Evolutionary conservation across 2,113 vertebrate species (phyloP).

Genomic region (Muntiacus reevesi): DNA sequence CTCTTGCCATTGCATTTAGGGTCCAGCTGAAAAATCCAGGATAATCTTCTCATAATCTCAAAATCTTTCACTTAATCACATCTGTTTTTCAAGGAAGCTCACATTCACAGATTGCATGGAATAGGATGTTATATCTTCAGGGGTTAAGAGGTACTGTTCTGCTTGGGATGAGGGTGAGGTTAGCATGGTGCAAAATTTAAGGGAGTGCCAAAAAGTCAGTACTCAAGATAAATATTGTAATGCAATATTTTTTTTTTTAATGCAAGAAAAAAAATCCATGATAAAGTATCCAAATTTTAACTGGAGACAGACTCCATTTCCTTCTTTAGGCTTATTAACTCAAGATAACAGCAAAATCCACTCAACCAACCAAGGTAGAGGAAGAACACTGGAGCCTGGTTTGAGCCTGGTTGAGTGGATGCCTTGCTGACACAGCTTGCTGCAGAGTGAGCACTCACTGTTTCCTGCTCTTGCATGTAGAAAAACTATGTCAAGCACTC

Average conservation of each 20-base stretch:
- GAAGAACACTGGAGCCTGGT: accelerated
- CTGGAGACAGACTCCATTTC: not conserved
- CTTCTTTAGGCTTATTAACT: not conserved
- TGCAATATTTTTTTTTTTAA: not conserved
- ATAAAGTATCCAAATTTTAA: not conserved
- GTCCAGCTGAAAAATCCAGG: not conserved
- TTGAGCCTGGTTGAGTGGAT: not conserved
- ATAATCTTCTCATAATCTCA: too few species aligned
- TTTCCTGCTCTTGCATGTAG: not conserved
- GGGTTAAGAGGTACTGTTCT: not conserved
- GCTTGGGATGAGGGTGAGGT: not conserved
- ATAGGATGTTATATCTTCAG: not conserved
- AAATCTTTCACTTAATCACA: not conserved
- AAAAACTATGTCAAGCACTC: not conserved
- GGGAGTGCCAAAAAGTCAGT: not conserved
- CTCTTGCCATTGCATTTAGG: not conserved
- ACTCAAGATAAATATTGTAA: not conserved
- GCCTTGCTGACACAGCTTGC: not conserved
- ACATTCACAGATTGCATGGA: not conserved
- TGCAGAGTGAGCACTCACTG: not conserved
- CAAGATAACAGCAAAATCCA: not conserved
- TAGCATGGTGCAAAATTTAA: not conserved
- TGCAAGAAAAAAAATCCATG: not conserved
- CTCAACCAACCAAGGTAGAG: not conserved
- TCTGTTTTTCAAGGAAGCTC: not conserved